phyloP scores from a whole-genome alignment of 2,113 vertebrate species.

The Neogobius melanostomus region DNA sequence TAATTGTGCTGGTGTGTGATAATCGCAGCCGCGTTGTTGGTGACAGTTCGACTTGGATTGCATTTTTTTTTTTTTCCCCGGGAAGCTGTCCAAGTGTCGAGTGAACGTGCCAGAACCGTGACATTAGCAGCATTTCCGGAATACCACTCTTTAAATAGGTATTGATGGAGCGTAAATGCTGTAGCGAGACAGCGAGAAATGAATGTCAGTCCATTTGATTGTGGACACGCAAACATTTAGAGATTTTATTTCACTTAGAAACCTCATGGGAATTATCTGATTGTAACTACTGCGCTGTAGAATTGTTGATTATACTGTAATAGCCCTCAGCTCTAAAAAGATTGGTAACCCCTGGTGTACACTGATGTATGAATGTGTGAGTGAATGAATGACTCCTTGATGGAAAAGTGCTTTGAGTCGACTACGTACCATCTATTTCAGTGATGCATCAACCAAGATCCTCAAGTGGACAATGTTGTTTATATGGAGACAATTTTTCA shows the following conservation, averaged over 20 bases:
- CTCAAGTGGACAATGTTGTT: not conserved
- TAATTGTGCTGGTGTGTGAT: slow-evolving; percentile 58
- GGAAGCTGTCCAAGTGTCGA: slow-evolving; percentile 44
- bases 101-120: slow-evolving; percentile 43
- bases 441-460: too few species aligned
- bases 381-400: too few species aligned
- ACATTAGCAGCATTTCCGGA: slow-evolving; percentile 48
- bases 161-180: slow-evolving; percentile 51
- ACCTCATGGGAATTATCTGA: slow-evolving; percentile 40
- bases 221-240: slow-evolving; percentile 58
- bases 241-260: slow-evolving; percentile 54
- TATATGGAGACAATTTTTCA: not conserved
- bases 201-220: slow-evolving; percentile 23
- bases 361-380: too few species aligned
- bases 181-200: slow-evolving; percentile 44
- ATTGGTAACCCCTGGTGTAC: too few species aligned
- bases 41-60: slow-evolving; percentile 54
- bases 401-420: too few species aligned
- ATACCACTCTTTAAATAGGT: slow-evolving; percentile 40
- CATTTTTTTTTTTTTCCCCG: slow-evolving; percentile 34
- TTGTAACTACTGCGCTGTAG: slow-evolving; percentile 27
- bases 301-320: not conserved
- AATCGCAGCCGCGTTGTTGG: slow-evolving; percentile 52
- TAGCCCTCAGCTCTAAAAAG: too few species aligned
- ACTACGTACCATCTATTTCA: too few species aligned